Conservation (phyloP, 2,797 vertebrate species). For the Squalus acanthias region DNA sequence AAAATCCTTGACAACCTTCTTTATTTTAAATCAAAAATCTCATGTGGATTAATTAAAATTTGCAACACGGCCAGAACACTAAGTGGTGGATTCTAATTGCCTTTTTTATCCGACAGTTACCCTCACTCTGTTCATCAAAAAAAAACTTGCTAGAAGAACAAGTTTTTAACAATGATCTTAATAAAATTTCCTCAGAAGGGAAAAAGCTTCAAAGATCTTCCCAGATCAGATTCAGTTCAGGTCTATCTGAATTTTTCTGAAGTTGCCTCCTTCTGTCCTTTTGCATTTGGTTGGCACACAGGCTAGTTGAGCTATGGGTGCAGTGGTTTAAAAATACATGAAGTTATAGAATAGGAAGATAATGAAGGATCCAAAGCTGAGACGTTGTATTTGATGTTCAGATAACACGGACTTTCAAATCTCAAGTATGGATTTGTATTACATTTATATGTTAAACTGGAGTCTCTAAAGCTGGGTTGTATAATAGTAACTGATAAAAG, state of each 20-base stretch:
- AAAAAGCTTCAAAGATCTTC: not conserved
- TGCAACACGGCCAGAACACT: not conserved
- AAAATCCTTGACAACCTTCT: not conserved
- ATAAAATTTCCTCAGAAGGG: not conserved
- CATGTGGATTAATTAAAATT: conserved; percentile 30
- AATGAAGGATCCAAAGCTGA: not conserved
- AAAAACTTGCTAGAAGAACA: not conserved
- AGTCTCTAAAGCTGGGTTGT: not conserved
- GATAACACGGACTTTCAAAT: not conserved
- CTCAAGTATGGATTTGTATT: not conserved
- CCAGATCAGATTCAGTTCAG: not conserved
- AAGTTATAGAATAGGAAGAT: not conserved
- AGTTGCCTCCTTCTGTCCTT: not conserved
- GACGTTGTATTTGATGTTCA: not conserved
- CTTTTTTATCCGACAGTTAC: not conserved
- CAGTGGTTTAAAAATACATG: not conserved
- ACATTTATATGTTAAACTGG: not conserved
- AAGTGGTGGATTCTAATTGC: not conserved
- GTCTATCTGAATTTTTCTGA: no score
- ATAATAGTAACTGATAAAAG: not conserved
- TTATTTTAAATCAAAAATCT: not conserved
- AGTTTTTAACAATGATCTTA: not conserved
- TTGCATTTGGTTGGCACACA: not conserved
- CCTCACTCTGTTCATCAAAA: not conserved
- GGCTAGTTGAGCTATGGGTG: not conserved